phyloP scores from a whole-genome alignment of 1,140 invertebrate species.

The Bombus balteatus region DNA sequence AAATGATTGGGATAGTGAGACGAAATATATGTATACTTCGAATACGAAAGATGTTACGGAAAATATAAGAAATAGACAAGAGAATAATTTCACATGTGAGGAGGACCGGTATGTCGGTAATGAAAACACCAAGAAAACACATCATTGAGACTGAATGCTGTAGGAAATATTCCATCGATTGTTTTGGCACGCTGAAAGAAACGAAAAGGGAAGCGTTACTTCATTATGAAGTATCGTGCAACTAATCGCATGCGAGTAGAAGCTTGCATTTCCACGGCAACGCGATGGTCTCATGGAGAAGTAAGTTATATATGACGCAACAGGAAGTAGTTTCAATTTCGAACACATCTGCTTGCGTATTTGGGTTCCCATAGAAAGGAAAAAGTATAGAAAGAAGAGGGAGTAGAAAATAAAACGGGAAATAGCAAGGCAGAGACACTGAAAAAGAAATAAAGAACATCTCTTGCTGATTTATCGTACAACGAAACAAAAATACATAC shows the following conservation, averaged over 20 bases:
- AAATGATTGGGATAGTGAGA: slow-evolving; percentile 3
- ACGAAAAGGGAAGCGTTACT: slow-evolving; percentile 19
- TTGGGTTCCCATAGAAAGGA: background rate
- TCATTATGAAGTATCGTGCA: slow-evolving; percentile 53
- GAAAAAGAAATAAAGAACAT: slow-evolving; percentile 57
- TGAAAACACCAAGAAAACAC: background rate
- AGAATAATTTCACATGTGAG: slow-evolving; percentile 8
- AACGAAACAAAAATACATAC: slow-evolving; percentile 76
- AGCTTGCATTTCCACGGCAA: slow-evolving; percentile 37
- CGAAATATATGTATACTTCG: slow-evolving; percentile 15
- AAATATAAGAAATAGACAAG: slow-evolving; percentile 25
- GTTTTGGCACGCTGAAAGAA: background rate
- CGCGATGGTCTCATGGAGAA: background rate
- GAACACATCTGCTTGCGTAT: background rate
- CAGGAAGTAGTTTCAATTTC: slow-evolving; percentile 18
- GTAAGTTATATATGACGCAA: slow-evolving; percentile 7
- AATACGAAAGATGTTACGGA: background rate
- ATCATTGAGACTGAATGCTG: slow-evolving; percentile 7
- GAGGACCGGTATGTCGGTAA: background rate
- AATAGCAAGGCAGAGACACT: slow-evolving; percentile 67
- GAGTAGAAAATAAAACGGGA: slow-evolving; percentile 58
- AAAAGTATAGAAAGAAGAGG: slow-evolving; percentile 21
- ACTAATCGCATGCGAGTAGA: slow-evolving; percentile 56
- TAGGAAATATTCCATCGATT: background rate
- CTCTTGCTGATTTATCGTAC: slow-evolving; percentile 53